Evolutionary conservation across 1,140 invertebrate genomes (phyloP).

Genomic region (Popillia japonica): DNA sequence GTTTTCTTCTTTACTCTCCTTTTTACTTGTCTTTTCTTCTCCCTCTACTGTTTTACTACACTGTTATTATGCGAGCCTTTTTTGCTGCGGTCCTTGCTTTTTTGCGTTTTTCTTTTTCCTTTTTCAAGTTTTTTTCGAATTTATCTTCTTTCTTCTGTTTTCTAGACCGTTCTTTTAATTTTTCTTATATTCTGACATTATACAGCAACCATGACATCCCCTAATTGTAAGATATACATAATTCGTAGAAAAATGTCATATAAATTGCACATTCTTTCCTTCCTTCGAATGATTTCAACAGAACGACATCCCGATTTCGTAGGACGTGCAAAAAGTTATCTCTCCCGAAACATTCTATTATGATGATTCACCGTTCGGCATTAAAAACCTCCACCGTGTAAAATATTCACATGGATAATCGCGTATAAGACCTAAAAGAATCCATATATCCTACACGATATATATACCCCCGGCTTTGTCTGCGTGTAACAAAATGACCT

Average conservation of each 20-base stretch:
- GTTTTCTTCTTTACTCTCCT: too few relatives aligned
- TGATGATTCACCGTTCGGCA: background rate
- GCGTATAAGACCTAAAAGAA: slow-evolving; percentile 4
- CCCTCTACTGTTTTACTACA: too few relatives aligned
- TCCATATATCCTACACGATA: slow-evolving; percentile 1
- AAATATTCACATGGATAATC: slow-evolving; percentile 24
- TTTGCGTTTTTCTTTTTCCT: too few relatives aligned
- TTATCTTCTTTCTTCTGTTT: too few relatives aligned
- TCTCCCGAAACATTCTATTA: background rate
- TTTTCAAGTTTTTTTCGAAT: too few relatives aligned
- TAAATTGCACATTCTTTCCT: background rate
- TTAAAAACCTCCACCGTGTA: slow-evolving; percentile 30
- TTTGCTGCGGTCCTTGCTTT: too few relatives aligned
- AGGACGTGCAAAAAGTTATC: background rate
- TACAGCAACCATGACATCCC: too few relatives aligned
- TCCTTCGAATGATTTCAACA: background rate
- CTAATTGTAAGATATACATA: too few relatives aligned
- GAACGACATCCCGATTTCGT: background rate
- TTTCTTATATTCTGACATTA: too few relatives aligned
- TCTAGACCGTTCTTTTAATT: too few relatives aligned
- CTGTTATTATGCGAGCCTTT: too few relatives aligned
- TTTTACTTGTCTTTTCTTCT: too few relatives aligned
- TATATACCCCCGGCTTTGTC: background rate
- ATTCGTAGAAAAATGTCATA: background rate
- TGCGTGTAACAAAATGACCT: slow-evolving; percentile 18